Evolutionary conservation across 2,113 vertebrate species (phyloP).

Genomic region (Donacobius atricapilla): DNA sequence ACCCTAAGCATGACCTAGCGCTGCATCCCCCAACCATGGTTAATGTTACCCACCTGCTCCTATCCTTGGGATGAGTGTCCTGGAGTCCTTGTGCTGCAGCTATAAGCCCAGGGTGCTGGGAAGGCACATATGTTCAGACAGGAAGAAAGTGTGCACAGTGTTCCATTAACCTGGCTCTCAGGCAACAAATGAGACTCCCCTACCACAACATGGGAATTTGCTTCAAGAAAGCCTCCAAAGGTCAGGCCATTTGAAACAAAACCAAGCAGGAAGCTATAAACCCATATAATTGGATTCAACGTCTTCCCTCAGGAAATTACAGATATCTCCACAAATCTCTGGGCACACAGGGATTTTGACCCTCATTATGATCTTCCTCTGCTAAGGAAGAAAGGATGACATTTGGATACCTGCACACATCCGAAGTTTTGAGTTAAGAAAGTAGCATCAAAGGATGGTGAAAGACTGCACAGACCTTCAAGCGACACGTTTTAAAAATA

Average conservation of each 20-base stretch:
- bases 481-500: neutral
- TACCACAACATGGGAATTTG: neutral
- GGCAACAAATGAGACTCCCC: neutral
- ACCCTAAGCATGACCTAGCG: neutral
- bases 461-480: neutral
- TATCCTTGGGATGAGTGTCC: neutral
- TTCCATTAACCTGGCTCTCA: neutral
- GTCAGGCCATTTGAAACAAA: neutral
- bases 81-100: neutral
- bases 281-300: neutral
- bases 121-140: neutral
- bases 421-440: neutral
- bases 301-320: neutral
- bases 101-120: neutral
- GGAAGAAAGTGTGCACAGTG: neutral
- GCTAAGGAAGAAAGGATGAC: neutral
- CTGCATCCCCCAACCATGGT: rapidly evolving
- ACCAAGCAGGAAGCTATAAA: neutral
- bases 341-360: neutral
- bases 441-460: neutral
- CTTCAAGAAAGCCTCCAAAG: neutral
- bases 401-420: neutral
- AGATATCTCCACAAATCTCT: neutral
- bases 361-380: neutral
- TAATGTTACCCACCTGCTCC: neutral